phyloP scores from a whole-genome alignment of 2,113 vertebrate genomes.

The Corythoichthys intestinalis region DNA sequence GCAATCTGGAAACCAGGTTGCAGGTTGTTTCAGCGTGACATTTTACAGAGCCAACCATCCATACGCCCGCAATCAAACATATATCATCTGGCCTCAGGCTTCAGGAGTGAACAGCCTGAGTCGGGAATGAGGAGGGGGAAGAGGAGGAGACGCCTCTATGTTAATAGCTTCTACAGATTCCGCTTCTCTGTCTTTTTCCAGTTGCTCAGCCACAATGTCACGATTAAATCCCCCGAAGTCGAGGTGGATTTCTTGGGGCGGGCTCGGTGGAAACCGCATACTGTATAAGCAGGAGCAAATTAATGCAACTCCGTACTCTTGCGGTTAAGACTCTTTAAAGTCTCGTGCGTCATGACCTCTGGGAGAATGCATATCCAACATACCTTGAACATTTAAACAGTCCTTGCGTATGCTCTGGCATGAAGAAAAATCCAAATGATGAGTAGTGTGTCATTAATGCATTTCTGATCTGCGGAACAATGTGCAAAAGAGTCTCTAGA shows the following conservation, averaged over 20 bases:
- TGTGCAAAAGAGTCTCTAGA: not conserved
- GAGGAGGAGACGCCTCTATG: constrained; percentile 38
- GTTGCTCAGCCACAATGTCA: constrained; percentile 39
- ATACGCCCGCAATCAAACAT: not conserved
- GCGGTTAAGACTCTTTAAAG: constrained; percentile 1
- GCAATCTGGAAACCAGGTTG: not conserved
- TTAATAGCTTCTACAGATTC: constrained; percentile 65
- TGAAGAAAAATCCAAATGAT: not conserved
- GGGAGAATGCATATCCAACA: not conserved
- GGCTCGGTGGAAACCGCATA: constrained; percentile 24
- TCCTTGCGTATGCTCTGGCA: not conserved
- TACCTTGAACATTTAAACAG: not conserved
- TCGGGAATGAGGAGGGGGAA: constrained; percentile 15
- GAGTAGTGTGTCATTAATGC: not conserved
- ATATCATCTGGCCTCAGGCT: not conserved
- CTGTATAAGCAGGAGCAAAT: constrained; percentile 18
- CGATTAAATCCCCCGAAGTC: constrained; percentile 38
- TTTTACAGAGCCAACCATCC: not conserved
- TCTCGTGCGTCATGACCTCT: constrained; percentile 6
- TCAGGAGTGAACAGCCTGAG: constrained; percentile 24
- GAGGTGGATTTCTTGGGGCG: constrained; percentile 30
- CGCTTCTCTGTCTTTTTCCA: constrained; percentile 54
- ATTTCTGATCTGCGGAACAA: not conserved
- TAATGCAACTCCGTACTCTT: constrained; percentile 4
- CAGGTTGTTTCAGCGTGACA: not conserved